phyloP scores from a whole-genome alignment of 2,888 invertebrate genomes.

The Chelonus formosanus region DNA sequence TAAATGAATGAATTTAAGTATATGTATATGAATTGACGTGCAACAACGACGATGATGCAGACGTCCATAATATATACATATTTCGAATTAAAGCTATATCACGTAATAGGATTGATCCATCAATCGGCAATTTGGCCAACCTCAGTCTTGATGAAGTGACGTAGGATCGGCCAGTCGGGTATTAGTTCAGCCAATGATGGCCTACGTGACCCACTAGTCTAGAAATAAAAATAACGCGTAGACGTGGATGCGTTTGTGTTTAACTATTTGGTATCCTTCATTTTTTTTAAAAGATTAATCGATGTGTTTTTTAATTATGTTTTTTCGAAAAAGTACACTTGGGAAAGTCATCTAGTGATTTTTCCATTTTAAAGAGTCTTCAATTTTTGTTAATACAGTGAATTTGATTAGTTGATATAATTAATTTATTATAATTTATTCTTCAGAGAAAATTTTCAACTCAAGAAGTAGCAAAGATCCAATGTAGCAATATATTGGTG shows the following conservation, averaged over 20 bases:
- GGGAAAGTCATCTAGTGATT: too few species aligned
- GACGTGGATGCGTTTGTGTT: neutral
- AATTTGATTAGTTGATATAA: too few species aligned
- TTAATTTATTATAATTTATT: too few species aligned
- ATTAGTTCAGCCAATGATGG: slow-evolving; percentile 93
- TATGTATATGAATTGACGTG: slow-evolving; percentile 32
- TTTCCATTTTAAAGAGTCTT: too few species aligned
- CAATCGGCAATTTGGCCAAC: slow-evolving; percentile 70
- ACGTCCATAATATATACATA: slow-evolving; percentile 23
- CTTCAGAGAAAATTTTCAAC: too few species aligned
- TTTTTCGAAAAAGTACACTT: too few species aligned
- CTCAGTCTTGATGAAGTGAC: slow-evolving; percentile 85
- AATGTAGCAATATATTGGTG: too few species aligned
- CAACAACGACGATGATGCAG: slow-evolving; percentile 37
- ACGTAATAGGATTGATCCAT: slow-evolving; percentile 20
- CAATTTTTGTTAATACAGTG: too few species aligned
- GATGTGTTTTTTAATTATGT: too few species aligned
- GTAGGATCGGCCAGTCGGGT: slow-evolving; percentile 94
- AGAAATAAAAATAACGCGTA: slow-evolving; percentile 47
- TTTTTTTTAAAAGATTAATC: too few species aligned
- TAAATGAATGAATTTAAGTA: slow-evolving; percentile 12
- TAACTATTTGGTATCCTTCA: too few species aligned
- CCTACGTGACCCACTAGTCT: slow-evolving; percentile 74
- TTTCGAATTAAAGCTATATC: slow-evolving; percentile 14
- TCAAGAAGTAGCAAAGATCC: too few species aligned